Percentiles rank a stretch among this genome's conserved stretches.
Evolutionary conservation across 2,797 vertebrate genomes (phyloP).

Genomic region (Gephyroberyx darwinii): DNA sequence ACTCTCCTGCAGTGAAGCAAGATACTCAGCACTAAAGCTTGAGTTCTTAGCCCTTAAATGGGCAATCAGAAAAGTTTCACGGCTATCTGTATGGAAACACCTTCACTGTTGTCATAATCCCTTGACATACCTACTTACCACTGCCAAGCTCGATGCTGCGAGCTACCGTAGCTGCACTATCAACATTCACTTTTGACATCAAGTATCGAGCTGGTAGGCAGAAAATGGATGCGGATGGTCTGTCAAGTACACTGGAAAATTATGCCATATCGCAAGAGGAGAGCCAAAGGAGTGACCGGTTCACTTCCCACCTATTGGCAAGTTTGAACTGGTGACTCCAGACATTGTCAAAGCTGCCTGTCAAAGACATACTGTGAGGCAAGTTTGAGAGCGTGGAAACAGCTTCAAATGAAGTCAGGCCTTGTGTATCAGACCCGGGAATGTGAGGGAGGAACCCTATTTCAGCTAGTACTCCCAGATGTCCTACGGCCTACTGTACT

Average conservation of each 20-base stretch:
- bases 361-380: slow-evolving; percentile 18
- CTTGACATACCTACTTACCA: no score
- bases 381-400: neutral
- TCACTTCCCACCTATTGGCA: neutral
- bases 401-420: slow-evolving; percentile 10
- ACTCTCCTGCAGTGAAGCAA: neutral
- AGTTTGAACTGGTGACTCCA: neutral
- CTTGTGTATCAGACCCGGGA: slow-evolving; percentile 15
- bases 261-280: slow-evolving; percentile 8
- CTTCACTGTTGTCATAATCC: no score
- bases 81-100: no score
- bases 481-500: neutral
- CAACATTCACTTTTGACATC: no score
- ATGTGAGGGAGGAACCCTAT: neutral
- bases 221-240: neutral
- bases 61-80: no score
- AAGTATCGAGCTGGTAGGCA: no score
- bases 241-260: neutral
- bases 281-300: neutral
- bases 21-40: no score
- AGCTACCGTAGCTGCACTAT: no score
- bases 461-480: slow-evolving; percentile 22
- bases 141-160: no score
- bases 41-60: no score
- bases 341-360: neutral